Base-by-base conservation (phyloP, 2,797 vertebrate species). In the Gobionotothen gibberifrons region DNA sequence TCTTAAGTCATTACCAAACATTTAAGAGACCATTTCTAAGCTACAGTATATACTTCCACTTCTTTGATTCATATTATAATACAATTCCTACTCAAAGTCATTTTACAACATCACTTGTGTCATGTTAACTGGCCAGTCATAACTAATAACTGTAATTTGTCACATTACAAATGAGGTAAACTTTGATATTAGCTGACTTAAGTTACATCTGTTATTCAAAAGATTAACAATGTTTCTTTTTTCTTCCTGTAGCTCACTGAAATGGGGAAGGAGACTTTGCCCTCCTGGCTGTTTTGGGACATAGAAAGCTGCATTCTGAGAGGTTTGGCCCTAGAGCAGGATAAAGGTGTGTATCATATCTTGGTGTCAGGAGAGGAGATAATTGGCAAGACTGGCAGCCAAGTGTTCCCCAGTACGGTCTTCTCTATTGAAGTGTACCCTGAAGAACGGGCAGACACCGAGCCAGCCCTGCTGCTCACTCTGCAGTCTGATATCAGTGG, bases 301-400 rank as follows among this genome's bases (percentile, higher is more conserved):
- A 66, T 68, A 0, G 92, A 94, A 69, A 93, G 86, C 81, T 94
- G 94, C 79, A 89, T 90, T 64, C 83, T 98, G 57, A 95, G 94
- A 92, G 97, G 97, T 53, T 92, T 98, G 74, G 97, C 97, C 32
- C 94, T 98, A 47, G 96, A 97, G 78, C 95, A 94, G 0, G 96
- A 98, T 91, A 97, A 97, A 91, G 97, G 97, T 1, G 94, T 97
- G 64, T 95, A 97, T 90, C 97, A 97, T 84, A 97, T 98, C 82
- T 92, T 95, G 0, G 95, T 96, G 83, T 95, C 93, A 15, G 91
- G 90, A 0, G 84, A 94, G n/a, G 94, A 93, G 55, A 76, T 71
- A 40, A 79, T 72, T 70, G 93, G 95, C 0, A 96, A 96, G 0
- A 85, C 70, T 51, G 94, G 94, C 69, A 95, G 93, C 89, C 94